Evolutionary conservation across 2,113 vertebrate genomes (phyloP).

Genomic region (Bos javanicus): DNA sequence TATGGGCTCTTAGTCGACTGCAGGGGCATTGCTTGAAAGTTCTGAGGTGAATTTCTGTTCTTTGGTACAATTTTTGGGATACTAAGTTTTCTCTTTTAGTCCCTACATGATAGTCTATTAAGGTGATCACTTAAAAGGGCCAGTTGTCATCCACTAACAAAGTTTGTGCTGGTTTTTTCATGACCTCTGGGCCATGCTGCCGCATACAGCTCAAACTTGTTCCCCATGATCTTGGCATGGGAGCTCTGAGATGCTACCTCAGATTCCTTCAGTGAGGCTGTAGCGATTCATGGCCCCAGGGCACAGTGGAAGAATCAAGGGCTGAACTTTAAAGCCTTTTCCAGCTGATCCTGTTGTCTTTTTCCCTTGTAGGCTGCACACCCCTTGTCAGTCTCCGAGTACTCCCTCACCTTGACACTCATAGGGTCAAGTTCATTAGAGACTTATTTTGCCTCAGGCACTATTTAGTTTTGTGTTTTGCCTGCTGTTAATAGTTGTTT

Average conservation of each 20-base stretch:
- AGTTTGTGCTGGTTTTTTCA: background rate
- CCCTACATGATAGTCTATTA: background rate
- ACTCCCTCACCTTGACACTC: too few relatives aligned
- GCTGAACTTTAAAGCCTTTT: background rate
- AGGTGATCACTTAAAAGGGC: background rate
- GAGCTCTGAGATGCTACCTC: background rate
- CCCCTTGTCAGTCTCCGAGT: accelerated
- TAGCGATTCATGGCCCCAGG: background rate
- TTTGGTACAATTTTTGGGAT: background rate
- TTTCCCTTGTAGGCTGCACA: background rate
- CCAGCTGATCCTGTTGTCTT: background rate
- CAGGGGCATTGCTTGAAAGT: background rate
- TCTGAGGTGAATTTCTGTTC: background rate
- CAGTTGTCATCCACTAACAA: background rate
- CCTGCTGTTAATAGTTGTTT: too few relatives aligned
- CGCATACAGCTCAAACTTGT: background rate
- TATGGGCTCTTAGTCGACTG: background rate
- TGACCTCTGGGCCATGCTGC: background rate
- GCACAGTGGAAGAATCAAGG: background rate
- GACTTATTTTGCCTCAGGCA: accelerated
- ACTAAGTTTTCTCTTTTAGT: background rate
- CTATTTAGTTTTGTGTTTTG: background rate
- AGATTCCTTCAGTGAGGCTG: background rate
- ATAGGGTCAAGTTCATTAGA: accelerated
- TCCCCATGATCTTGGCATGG: background rate